These are phyloP conservation scores for Elmis aenea DNA, from an alignment of 2,888 invertebrate genomes.

Conservation along the genomic window DNA sequence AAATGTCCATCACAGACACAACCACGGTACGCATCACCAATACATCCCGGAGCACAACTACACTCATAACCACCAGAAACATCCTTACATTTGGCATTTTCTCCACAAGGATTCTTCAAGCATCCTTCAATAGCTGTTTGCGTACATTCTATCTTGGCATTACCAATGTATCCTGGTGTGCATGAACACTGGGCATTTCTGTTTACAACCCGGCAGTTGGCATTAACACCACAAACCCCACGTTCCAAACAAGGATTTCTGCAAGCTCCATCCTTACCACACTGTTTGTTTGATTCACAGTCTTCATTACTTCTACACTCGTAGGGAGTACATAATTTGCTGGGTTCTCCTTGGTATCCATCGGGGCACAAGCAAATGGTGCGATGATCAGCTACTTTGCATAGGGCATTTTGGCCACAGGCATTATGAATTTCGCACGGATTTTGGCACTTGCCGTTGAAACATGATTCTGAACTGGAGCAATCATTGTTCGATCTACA, in stretches of 20 bases:
- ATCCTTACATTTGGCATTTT: constrained; percentile 77
- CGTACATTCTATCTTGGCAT: constrained; percentile 64
- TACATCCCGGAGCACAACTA: constrained; percentile 71
- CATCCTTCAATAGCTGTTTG: constrained; percentile 68
- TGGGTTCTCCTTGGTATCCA: constrained; percentile 78
- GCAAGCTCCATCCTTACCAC: constrained; percentile 65
- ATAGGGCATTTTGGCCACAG: constrained; percentile 77
- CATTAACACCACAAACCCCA: constrained; percentile 76
- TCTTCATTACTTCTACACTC: constrained; percentile 74
- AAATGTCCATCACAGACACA: constrained; percentile 67
- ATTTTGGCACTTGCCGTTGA: constrained; percentile 62
- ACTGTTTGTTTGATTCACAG: constrained; percentile 72
- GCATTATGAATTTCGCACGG: constrained; percentile 63
- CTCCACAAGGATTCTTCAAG: constrained; percentile 76
- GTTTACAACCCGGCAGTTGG: constrained; percentile 75
- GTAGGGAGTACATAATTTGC: constrained; percentile 66
- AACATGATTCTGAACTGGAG: constrained; percentile 69
- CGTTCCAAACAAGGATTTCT: constrained; percentile 75
- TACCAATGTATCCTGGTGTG: constrained; percentile 68
- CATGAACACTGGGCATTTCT: constrained; percentile 73
- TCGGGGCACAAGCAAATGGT: constrained; percentile 84
- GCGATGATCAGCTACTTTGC: constrained; percentile 73
- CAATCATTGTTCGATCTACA: constrained; percentile 79
- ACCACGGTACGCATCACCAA: constrained; percentile 74
- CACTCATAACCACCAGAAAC: constrained; percentile 72